Percentiles rank a stretch among this genome's conserved stretches.
These are phyloP conservation scores for Kobus ellipsiprymnus DNA, from an alignment of 2,113 vertebrate genomes.

Conservation along the genomic window DNA sequence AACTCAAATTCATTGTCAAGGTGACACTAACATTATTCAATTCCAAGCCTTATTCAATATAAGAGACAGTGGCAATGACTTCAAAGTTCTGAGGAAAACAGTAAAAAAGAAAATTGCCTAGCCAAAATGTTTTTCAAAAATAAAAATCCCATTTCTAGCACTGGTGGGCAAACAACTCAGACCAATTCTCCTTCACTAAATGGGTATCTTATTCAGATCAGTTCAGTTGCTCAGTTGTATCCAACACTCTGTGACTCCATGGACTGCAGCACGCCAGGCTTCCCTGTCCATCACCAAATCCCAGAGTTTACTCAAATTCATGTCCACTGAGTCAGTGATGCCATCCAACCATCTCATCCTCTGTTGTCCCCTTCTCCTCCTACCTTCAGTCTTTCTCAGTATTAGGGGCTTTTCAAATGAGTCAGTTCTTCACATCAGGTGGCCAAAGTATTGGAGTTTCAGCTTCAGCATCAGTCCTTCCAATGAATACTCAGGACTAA, in stretches of 20 bases:
- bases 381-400: neutral
- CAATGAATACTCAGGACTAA: neutral
- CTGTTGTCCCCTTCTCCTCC: neutral
- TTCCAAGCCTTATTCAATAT: neutral
- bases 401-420: neutral
- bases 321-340: neutral
- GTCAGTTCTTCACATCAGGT: neutral
- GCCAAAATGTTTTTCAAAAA: neutral
- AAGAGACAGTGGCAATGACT: neutral
- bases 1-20: neutral
- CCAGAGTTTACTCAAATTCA: neutral
- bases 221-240: neutral
- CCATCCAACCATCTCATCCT: neutral
- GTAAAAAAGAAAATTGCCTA: neutral
- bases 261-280: neutral
- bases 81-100: neutral
- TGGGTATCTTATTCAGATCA: neutral
- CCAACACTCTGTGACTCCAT: neutral
- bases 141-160: neutral
- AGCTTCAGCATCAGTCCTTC: neutral
- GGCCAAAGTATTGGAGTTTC: neutral
- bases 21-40: neutral
- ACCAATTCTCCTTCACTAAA: neutral
- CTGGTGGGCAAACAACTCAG: neutral
- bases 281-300: neutral